These are phyloP conservation scores for Polymixis flavicincta DNA, from an alignment of 2,888 invertebrate genomes.

Conservation along the genomic window DNA sequence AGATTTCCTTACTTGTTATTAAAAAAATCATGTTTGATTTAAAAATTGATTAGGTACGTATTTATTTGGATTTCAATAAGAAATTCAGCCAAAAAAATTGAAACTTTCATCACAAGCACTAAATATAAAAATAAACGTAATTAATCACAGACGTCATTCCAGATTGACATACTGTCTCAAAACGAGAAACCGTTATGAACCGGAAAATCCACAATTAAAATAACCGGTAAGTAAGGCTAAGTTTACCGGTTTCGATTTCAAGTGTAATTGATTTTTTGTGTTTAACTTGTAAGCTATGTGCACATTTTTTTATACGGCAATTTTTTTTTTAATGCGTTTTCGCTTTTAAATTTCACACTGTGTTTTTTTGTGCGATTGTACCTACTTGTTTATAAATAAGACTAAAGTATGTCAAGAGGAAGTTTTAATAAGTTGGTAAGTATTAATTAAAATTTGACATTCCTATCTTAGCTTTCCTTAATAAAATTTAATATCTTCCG, in stretches of 20 bases:
- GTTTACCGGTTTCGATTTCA: background rate
- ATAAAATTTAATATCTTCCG: background rate
- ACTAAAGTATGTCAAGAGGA: background rate
- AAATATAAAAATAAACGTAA: background rate
- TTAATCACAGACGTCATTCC: background rate
- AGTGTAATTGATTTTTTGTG: slow-evolving; percentile 5
- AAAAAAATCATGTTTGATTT: too few relatives aligned
- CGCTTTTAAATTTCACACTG: background rate
- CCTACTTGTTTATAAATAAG: background rate
- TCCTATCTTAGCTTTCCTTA: background rate
- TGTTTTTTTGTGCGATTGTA: background rate
- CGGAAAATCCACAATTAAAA: slow-evolving; percentile 14
- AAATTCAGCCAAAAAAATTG: background rate
- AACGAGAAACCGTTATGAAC: slow-evolving; percentile 19
- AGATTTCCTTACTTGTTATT: too few relatives aligned
- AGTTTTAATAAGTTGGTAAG: background rate
- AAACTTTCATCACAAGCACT: background rate
- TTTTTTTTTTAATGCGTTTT: background rate
- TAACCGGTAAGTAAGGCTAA: slow-evolving; percentile 10
- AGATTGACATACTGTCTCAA: slow-evolving; percentile 17
- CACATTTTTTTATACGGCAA: background rate
- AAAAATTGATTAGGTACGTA: background rate
- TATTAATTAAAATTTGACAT: background rate
- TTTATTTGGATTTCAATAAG: background rate
- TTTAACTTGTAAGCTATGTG: background rate